These are phyloP conservation scores for Ciconia stormi DNA, from an alignment of 2,113 vertebrate species.

Conservation along the genomic window DNA sequence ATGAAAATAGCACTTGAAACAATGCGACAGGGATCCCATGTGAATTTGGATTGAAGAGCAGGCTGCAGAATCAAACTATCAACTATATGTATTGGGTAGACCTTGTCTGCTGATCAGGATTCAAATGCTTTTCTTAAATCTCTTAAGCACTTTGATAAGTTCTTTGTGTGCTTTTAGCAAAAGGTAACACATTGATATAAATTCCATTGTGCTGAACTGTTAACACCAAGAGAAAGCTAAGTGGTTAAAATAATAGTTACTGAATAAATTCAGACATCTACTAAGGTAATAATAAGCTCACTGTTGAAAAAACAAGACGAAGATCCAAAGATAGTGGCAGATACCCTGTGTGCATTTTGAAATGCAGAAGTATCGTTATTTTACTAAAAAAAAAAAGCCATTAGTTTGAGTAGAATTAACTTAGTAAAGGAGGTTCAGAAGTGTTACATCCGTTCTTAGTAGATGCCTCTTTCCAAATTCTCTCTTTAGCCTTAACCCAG, in stretches of 20 bases:
- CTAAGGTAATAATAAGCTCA: not conserved
- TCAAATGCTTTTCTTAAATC: not conserved
- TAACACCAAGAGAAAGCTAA: not conserved
- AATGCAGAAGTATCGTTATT: not conserved
- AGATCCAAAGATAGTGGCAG: not conserved
- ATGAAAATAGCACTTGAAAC: not conserved
- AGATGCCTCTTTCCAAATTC: not conserved
- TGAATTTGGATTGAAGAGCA: not conserved
- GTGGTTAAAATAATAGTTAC: not conserved
- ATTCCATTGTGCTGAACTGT: not conserved
- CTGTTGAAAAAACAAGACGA: not conserved
- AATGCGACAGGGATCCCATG: not conserved
- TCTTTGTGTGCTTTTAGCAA: not conserved
- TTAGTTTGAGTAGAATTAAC: not conserved
- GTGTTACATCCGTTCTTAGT: not conserved
- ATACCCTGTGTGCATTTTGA: not conserved
- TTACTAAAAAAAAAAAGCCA: not conserved
- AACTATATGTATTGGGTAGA: not conserved
- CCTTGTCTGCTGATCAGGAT: not conserved
- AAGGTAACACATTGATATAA: not conserved
- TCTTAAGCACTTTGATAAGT: not conserved
- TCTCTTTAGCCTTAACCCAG: not conserved
- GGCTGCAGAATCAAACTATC: not conserved
- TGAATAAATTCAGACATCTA: not conserved
- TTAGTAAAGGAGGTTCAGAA: not conserved